A percentile compares a stretch with the other conserved stretches of the same genome.
phyloP scores from a whole-genome alignment of 1,140 invertebrate genomes.

The Aporrectodea caliginosa region DNA sequence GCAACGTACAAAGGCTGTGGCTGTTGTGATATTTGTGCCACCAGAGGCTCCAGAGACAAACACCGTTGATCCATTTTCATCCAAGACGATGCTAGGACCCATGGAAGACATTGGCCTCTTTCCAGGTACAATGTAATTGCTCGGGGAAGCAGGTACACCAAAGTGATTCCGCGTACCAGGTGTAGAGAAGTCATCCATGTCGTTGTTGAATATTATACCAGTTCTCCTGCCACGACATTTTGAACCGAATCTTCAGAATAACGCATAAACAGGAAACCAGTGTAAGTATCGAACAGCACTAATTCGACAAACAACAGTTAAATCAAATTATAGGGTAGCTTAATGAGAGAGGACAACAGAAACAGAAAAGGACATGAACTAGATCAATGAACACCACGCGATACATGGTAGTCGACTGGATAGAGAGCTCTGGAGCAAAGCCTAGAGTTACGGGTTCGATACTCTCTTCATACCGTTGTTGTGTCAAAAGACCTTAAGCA shows the following conservation, averaged over 20 bases:
- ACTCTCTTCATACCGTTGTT: too few relatives aligned
- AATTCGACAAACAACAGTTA: too few relatives aligned
- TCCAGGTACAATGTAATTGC: conserved; percentile 63
- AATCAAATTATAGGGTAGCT: too few relatives aligned
- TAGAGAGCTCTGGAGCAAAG: too few relatives aligned
- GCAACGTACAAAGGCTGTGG: conserved; percentile 69
- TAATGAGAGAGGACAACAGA: too few relatives aligned
- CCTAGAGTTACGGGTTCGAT: too few relatives aligned
- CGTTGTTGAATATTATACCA: conserved; percentile 83
- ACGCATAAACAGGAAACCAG: too few relatives aligned
- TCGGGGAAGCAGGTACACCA: conserved; percentile 67
- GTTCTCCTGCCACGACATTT: conserved; percentile 61
- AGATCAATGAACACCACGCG: too few relatives aligned
- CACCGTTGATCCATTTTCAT: conserved; percentile 65
- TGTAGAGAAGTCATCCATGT: conserved; percentile 88
- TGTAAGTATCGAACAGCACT: too few relatives aligned
- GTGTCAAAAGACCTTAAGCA: too few relatives aligned
- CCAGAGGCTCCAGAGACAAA: conserved; percentile 82
- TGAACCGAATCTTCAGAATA: conserved; percentile 52
- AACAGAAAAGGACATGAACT: too few relatives aligned
- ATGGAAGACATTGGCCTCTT: conserved; percentile 86
- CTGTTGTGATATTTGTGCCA: conserved; percentile 78
- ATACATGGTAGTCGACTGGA: too few relatives aligned
- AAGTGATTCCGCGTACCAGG: conserved; percentile 80
- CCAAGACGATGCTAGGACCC: conserved; percentile 74